Evolutionary conservation across 2,888 invertebrate species (phyloP), one percentile per base, ranked within the genome.

Genomic region (Zygaena filipendulae): DNA sequence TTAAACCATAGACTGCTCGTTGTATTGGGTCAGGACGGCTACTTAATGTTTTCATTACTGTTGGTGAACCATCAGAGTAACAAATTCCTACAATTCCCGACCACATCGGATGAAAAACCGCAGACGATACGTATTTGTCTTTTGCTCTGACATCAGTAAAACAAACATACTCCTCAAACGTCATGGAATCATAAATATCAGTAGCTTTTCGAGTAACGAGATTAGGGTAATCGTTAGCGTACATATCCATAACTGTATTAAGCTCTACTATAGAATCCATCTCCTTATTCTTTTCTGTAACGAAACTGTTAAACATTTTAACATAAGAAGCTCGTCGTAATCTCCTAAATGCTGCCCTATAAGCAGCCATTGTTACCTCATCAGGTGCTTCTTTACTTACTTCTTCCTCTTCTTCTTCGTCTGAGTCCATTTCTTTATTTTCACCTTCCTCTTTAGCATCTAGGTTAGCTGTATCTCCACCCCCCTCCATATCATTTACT

Each of bases 71-170:
- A 41, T 86, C 83, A 0, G 85, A 74, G 45, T 91, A 91, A n/a
- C 85, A 75, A 16, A 85, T 81, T 1, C 85, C 88, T 2, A 86
- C 80, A 6, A 87, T 77, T 1, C 90, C 91, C 0, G 87, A 82
- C 79, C 86, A 82, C 58, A 84, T 79, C 0, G 87, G 88, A 66
- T 90, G 90, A 85, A 90, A 91, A 35, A 77, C 75, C 8, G 85
- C 72, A 35, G 82, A 72, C 4, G 85, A 83, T 20, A 91, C 83
- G 54, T 82, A 85, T 43, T 87, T 88, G 35, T 85, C 82, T 51
- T 83, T 83, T 34, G 86, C 87, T 47, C 83, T 74, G 2, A 87
- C 84, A 47, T 88, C 84, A 12, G 85, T 84, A 45, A 88, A 88
- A 45, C 86, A 85, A 25, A 85, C 77, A 38, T 84, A 82, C 38